These are phyloP conservation scores for Athalia circularis DNA, from an alignment of 2,888 invertebrate species.

Conservation along the genomic window DNA sequence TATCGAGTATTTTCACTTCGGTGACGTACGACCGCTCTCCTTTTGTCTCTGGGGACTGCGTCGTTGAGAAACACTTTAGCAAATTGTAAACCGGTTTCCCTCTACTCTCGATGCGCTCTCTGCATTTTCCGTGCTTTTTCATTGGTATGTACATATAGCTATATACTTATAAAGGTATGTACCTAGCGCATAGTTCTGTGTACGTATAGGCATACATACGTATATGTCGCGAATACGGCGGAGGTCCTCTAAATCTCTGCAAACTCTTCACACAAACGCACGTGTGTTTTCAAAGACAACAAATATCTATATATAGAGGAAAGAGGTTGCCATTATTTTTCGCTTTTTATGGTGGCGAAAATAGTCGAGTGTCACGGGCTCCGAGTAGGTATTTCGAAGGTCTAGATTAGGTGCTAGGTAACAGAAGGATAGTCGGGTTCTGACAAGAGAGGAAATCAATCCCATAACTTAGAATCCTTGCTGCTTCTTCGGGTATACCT, in stretches of 20 bases:
- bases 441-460: slow-evolving; percentile 62
- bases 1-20: slow-evolving; percentile 25
- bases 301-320: not conserved
- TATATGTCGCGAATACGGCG: too few species aligned
- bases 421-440: slow-evolving; percentile 50
- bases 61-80: slow-evolving; percentile 41
- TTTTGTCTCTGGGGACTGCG: slow-evolving; percentile 33
- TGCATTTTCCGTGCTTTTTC: slow-evolving; percentile 22
- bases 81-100: slow-evolving; percentile 40
- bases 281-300: slow-evolving; percentile 29
- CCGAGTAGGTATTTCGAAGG: slow-evolving; percentile 25
- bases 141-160: not conserved
- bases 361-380: slow-evolving; percentile 37
- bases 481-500: slow-evolving; percentile 47
- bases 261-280: not conserved
- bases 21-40: not conserved
- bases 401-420: slow-evolving; percentile 52
- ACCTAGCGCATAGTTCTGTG: not conserved
- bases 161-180: slow-evolving; percentile 1
- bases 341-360: slow-evolving; percentile 11
- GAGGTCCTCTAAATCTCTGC: not conserved
- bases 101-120: slow-evolving; percentile 37
- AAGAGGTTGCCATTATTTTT: slow-evolving; percentile 35
- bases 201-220: too few species aligned
- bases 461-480: slow-evolving; percentile 59